These are phyloP conservation scores for Drosophila erecta DNA, from an alignment of 1,140 invertebrate genomes.

Conservation along the genomic window DNA sequence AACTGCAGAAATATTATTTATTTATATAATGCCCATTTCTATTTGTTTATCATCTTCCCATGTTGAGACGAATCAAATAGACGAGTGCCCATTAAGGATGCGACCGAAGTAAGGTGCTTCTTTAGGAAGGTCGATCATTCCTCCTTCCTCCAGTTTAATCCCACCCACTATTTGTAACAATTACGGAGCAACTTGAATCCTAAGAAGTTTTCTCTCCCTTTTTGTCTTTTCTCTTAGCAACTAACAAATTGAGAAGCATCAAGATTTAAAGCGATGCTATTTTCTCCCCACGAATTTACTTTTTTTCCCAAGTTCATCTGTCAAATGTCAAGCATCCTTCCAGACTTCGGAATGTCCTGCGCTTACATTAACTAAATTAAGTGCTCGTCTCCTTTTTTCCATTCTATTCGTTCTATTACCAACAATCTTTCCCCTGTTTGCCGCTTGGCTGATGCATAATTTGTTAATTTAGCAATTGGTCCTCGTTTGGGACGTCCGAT, in stretches of 20 bases:
- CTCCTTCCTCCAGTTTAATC: not conserved
- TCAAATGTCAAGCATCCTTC: constrained; percentile 68
- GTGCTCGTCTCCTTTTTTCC: constrained; percentile 46
- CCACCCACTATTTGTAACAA: constrained; percentile 57
- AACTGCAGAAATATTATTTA: constrained; percentile 47
- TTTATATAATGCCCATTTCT: constrained; percentile 51
- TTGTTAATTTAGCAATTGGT: constrained; percentile 80
- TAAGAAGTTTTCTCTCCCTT: constrained; percentile 34
- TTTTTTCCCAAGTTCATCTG: constrained; percentile 67
- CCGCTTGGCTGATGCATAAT: constrained; percentile 70
- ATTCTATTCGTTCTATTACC: too few relatives aligned
- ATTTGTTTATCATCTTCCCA: constrained; percentile 62
- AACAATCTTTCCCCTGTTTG: constrained; percentile 14
- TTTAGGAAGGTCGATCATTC: not conserved
- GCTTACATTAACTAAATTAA: constrained; percentile 79
- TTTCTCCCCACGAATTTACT: constrained; percentile 53
- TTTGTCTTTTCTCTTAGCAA: constrained; percentile 5
- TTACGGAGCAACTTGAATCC: constrained; percentile 50
- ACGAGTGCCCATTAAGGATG: constrained; percentile 49
- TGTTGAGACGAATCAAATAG: constrained; percentile 29
- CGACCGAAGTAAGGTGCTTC: constrained; percentile 5
- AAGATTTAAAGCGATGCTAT: constrained; percentile 61
- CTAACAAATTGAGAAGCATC: constrained; percentile 75
- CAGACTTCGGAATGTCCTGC: constrained; percentile 38
- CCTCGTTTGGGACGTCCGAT: constrained; percentile 39